Conservation (phyloP, 92 coral and sea anemone species). For the Palythoa grandiflora region DNA sequence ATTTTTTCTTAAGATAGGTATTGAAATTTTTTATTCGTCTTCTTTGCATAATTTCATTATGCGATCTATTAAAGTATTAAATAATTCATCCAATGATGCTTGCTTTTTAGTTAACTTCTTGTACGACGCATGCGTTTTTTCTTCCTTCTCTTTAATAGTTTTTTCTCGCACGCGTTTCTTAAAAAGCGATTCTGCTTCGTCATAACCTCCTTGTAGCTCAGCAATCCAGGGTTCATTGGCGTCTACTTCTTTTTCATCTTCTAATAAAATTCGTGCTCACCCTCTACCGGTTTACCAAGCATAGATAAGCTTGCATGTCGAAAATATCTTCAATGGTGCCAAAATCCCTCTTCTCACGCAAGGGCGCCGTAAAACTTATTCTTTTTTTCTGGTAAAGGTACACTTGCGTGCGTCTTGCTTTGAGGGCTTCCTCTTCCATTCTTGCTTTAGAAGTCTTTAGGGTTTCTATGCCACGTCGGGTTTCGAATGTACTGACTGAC, state of each 20-base stretch:
- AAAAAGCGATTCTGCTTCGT: slow-evolving; percentile 35
- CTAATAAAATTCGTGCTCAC: slow-evolving; percentile 30
- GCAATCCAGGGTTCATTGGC: slow-evolving; percentile 35
- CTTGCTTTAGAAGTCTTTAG: slow-evolving; percentile 11
- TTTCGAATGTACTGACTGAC: slow-evolving; percentile 17
- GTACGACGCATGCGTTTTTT: not conserved
- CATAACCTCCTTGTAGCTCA: slow-evolving; percentile 35
- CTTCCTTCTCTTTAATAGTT: not conserved
- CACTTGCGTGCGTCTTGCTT: slow-evolving; percentile 13
- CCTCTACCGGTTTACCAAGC: slow-evolving; percentile 26
- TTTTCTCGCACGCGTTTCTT: slow-evolving; percentile 18
- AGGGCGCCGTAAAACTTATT: slow-evolving; percentile 18
- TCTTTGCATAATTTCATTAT: not conserved
- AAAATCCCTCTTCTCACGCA: not conserved
- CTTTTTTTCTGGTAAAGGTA: slow-evolving; percentile 23
- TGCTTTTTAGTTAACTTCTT: not conserved
- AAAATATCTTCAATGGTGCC: slow-evolving; percentile 20
- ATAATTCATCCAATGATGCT: slow-evolving; percentile 10
- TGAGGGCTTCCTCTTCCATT: slow-evolving; percentile 19
- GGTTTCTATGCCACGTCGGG: not conserved
- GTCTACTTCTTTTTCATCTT: not conserved
- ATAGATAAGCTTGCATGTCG: slow-evolving; percentile 23
- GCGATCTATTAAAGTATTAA: not conserved
- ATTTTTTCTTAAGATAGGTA: slow-evolving; percentile 11
- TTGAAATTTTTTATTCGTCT: slow-evolving; percentile 8